phyloP scores from a whole-genome alignment of 2,888 invertebrate genomes.

The Drosophila monieri region DNA sequence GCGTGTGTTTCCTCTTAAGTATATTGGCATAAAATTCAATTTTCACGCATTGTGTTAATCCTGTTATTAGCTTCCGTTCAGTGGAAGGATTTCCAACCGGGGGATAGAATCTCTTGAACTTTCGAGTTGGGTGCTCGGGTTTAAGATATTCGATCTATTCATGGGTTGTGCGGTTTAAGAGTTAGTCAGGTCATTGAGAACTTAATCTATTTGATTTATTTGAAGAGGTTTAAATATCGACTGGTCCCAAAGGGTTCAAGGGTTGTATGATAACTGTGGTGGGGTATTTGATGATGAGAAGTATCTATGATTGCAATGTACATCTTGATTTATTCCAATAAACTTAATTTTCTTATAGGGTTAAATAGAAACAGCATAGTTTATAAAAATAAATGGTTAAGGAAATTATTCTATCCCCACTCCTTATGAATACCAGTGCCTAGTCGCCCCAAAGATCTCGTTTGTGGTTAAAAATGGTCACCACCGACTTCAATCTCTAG shows the following conservation, averaged over 20 bases:
- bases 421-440: background rate
- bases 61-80: slow-evolving; percentile 72
- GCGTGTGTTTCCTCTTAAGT: slow-evolving; percentile 40
- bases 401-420: slow-evolving; percentile 4
- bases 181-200: background rate
- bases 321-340: too few relatives aligned
- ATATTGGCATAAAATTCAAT: slow-evolving; percentile 79
- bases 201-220: slow-evolving; percentile 1
- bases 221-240: slow-evolving; percentile 1
- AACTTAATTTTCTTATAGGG: too few relatives aligned
- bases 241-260: background rate
- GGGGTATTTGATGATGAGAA: background rate
- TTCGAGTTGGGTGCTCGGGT: background rate
- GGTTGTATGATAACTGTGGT: too few relatives aligned
- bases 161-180: background rate
- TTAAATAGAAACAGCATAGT: background rate
- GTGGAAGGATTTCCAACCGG: slow-evolving; percentile 50
- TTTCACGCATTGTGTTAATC: slow-evolving; percentile 77
- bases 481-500: slow-evolving; percentile 29
- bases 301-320: too few relatives aligned
- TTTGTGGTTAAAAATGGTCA: slow-evolving; percentile 42
- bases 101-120: slow-evolving; percentile 14
- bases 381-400: background rate
- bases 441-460: slow-evolving; percentile 1
- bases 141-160: slow-evolving; percentile 1